phyloP scores from a whole-genome alignment of 2,888 invertebrate species.

The Adelphocoris suturalis region DNA sequence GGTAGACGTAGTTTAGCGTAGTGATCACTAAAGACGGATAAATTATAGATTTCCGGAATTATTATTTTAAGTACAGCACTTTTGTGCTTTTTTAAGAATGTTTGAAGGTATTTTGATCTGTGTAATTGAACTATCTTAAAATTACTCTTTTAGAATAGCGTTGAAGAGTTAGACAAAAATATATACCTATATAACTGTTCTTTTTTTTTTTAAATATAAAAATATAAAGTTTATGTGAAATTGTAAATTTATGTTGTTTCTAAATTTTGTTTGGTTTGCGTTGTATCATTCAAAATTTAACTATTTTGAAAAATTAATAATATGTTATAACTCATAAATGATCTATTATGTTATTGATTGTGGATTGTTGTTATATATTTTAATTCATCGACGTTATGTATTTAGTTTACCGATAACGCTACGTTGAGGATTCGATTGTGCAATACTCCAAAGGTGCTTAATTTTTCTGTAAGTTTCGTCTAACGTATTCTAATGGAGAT shows the following conservation, averaged over 20 bases:
- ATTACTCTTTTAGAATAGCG: neutral
- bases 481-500: neutral
- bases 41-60: neutral
- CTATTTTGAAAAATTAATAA: neutral
- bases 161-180: neutral
- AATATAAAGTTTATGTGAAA: neutral
- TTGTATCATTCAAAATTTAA: neutral
- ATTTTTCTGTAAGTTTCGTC: neutral
- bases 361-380: neutral
- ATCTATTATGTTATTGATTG: neutral
- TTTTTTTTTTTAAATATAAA: neutral
- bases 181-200: neutral
- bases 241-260: neutral
- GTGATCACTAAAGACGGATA: neutral
- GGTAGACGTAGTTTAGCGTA: neutral
- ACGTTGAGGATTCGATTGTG: neutral
- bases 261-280: neutral
- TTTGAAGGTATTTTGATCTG: neutral
- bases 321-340: neutral
- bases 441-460: conserved; percentile 4
- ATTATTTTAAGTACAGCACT: neutral
- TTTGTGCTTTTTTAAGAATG: neutral
- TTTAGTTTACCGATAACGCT: neutral
- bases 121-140: neutral
- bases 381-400: neutral